phyloP scores from a whole-genome alignment of 2,888 invertebrate species.

The Hirtodrosophila trivittata region DNA sequence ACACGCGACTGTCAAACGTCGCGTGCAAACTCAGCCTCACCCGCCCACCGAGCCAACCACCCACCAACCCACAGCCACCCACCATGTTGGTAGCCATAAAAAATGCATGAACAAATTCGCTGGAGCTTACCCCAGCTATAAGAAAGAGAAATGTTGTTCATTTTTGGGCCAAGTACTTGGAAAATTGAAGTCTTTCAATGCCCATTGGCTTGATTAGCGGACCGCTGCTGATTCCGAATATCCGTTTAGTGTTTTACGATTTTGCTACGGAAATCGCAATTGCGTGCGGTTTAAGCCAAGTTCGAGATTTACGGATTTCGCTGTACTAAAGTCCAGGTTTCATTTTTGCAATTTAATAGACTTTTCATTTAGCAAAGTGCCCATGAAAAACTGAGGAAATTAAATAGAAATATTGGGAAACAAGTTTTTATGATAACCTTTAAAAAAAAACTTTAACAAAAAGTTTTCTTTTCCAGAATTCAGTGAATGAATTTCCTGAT shows the following conservation, averaged over 20 bases:
- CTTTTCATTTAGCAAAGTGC: constrained; percentile 30
- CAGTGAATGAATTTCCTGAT: no score
- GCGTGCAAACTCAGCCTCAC: constrained; percentile 6
- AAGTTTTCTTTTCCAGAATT: no score
- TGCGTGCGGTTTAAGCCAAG: constrained; percentile 50
- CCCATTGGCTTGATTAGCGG: neutral
- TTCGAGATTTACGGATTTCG: constrained; percentile 25
- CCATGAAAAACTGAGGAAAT: neutral
- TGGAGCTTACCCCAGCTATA: constrained; percentile 8
- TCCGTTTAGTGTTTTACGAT: constrained; percentile 49
- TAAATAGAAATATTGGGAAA: no score
- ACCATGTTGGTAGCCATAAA: constrained; percentile 48
- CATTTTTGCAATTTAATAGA: constrained; percentile 17
- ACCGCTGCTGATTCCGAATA: constrained; percentile 22
- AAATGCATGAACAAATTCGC: constrained; percentile 66
- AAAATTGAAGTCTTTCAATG: constrained; percentile 19
- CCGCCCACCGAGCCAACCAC: constrained; percentile 1
- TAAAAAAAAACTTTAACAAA: no score
- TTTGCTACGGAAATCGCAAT: constrained; percentile 41
- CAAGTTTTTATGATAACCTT: no score
- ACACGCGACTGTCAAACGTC: constrained; percentile 51
- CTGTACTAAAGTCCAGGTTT: constrained; percentile 10
- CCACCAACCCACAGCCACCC: constrained; percentile 4
- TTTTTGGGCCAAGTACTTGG: constrained; percentile 24
- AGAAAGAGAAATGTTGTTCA: constrained; percentile 50